A percentile compares a stretch with the other conserved stretches of the same genome.
phyloP scores from a whole-genome alignment of 2,888 invertebrate genomes.

The Scelioninae gen. 1 region DNA sequence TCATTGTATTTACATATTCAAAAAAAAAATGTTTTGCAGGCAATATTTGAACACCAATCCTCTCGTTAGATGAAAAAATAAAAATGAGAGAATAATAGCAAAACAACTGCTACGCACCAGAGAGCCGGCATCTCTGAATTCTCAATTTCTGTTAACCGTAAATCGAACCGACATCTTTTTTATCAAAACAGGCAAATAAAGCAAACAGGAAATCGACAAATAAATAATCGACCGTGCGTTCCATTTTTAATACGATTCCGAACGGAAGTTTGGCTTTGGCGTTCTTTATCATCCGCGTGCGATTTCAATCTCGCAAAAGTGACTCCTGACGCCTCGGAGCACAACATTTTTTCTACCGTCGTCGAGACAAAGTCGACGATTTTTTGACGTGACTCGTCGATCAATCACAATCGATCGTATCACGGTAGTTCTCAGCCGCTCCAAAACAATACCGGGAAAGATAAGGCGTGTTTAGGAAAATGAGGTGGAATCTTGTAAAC shows the following conservation, averaged over 20 bases:
- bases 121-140: conserved; percentile 26
- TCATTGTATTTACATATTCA: too few species aligned
- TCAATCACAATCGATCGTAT: conserved; percentile 67
- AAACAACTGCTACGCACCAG: conserved; percentile 18
- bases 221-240: conserved; percentile 63
- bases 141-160: conserved; percentile 51
- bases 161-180: conserved; percentile 59
- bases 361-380: conserved; percentile 51
- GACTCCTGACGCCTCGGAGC: conserved; percentile 57
- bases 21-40: too few species aligned
- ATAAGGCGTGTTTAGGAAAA: conserved; percentile 60
- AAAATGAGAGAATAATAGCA: conserved; percentile 8
- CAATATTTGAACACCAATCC: conserved; percentile 15
- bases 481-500: conserved; percentile 54
- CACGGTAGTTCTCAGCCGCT: conserved; percentile 34
- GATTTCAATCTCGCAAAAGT: conserved; percentile 63
- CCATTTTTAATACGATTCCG: conserved; percentile 60
- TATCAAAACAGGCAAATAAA: conserved; percentile 52
- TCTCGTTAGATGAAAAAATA: not conserved
- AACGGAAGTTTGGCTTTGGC: conserved; percentile 63
- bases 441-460: conserved; percentile 56
- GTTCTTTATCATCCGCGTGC: conserved; percentile 60
- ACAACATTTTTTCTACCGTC: conserved; percentile 45
- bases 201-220: conserved; percentile 50
- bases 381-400: conserved; percentile 47